A percentile compares a stretch with the other conserved stretches of the same genome.
Conservation (phyloP, 2,797 vertebrate species). For the Heliangelus exortis region DNA sequence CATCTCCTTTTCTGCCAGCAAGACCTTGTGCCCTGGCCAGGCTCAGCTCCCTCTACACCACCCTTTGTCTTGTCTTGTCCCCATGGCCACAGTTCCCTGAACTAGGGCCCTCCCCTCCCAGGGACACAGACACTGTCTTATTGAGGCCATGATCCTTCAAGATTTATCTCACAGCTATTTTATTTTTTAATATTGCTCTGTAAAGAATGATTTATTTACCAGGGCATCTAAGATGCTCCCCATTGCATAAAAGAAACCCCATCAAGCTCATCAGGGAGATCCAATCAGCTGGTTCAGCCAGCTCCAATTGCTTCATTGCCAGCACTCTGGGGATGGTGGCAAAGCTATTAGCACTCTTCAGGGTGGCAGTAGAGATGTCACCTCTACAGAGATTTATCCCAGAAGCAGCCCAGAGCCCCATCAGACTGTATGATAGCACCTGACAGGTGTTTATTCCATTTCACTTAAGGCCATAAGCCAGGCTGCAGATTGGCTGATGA, state of each 20-base stretch:
- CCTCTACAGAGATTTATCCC: background rate
- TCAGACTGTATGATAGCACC: background rate
- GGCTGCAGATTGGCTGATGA: background rate
- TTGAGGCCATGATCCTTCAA: background rate
- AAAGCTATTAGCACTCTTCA: background rate
- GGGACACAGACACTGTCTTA: background rate
- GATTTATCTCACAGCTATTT: background rate
- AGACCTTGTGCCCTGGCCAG: background rate
- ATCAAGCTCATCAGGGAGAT: background rate
- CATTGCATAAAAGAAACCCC: background rate
- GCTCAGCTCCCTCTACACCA: background rate
- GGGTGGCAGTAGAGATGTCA: background rate
- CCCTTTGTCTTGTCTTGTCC: background rate
- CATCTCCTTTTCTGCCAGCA: background rate
- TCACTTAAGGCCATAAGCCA: background rate
- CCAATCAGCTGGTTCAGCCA: background rate
- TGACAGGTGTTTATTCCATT: constrained; percentile 3
- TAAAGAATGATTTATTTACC: background rate
- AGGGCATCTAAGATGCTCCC: background rate
- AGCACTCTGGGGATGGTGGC: background rate
- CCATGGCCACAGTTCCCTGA: background rate
- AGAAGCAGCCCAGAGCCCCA: background rate
- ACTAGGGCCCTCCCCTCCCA: background rate
- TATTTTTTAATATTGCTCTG: background rate
- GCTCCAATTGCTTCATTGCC: background rate